Percentiles rank a stretch among this genome's conserved stretches.
Conservation (phyloP, 2,888 invertebrate genomes). For the Amphipyra tragopoginis region DNA sequence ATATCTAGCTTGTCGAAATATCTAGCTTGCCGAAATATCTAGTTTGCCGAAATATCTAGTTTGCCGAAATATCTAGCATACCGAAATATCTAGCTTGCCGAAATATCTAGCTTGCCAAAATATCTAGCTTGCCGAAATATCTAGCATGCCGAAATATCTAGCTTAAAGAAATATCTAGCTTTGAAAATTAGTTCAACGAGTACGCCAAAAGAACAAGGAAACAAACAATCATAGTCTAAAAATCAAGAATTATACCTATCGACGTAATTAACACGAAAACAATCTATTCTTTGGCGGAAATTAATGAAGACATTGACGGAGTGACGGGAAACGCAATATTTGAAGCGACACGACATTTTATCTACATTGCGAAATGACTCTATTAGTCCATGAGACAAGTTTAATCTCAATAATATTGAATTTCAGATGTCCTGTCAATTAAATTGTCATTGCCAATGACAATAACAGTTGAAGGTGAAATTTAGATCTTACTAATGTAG, state of each 20-base stretch:
- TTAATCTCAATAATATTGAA: constrained; percentile 40
- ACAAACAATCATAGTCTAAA: neutral
- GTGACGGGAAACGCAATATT: constrained; percentile 73
- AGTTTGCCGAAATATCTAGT: too few species aligned
- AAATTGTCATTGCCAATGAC: constrained; percentile 50
- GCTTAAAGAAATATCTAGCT: too few species aligned
- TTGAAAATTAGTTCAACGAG: too few species aligned
- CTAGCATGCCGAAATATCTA: too few species aligned
- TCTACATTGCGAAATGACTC: constrained; percentile 37
- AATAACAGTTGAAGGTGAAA: constrained; percentile 32
- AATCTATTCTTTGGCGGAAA: constrained; percentile 62
- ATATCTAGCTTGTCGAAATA: too few species aligned
- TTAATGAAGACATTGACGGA: constrained; percentile 72
- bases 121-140: too few species aligned
- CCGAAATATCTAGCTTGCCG: too few species aligned
- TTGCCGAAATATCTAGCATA: too few species aligned
- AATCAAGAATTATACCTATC: neutral
- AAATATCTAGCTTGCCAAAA: too few species aligned
- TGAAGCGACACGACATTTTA: constrained; percentile 58
- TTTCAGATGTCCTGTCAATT: constrained; percentile 42
- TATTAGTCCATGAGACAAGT: constrained; percentile 9
- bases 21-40: too few species aligned
- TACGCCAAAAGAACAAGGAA: too few species aligned
- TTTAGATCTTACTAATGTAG: constrained; percentile 18
- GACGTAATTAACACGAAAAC: constrained; percentile 34